Percentiles rank a stretch among this genome's conserved stretches.
These are phyloP conservation scores for Augochlora pura DNA, from an alignment of 1,140 invertebrate genomes.

Conservation along the genomic window DNA sequence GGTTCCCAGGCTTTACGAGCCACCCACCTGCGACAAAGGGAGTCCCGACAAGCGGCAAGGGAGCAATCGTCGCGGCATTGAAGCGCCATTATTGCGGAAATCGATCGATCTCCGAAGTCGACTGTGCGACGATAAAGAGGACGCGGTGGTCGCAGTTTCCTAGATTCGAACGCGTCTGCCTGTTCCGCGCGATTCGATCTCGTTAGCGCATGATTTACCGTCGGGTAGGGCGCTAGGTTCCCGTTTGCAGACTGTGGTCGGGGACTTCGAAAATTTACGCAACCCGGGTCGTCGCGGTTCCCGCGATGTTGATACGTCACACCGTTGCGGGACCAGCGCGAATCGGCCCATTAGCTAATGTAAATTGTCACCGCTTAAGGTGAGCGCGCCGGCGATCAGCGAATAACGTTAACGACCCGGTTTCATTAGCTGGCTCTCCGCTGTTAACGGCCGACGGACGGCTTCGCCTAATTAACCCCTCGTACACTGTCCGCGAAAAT, in stretches of 20 bases:
- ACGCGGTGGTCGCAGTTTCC: no score
- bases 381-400: neutral
- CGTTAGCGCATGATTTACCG: conserved; percentile 35
- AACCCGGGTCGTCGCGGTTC: neutral
- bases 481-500: no score
- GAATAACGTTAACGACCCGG: conserved; percentile 38
- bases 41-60: no score
- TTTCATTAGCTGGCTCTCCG: conserved; percentile 34
- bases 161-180: neutral
- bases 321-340: neutral
- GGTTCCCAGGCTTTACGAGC: no score
- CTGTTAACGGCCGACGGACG: conserved; percentile 38
- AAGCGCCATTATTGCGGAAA: no score
- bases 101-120: no score
- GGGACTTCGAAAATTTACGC: conserved; percentile 25
- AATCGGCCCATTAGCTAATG: conserved; percentile 46
- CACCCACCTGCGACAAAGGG: no score
- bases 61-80: no score
- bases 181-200: conserved; percentile 1
- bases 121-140: no score
- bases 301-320: conserved; percentile 14
- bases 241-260: neutral
- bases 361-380: conserved; percentile 49
- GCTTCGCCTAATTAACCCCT: conserved; percentile 53
- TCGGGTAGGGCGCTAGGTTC: conserved; percentile 3